Evolutionary conservation across 2,113 vertebrate species (phyloP).

Genomic region (Halcyon malimbica): DNA sequence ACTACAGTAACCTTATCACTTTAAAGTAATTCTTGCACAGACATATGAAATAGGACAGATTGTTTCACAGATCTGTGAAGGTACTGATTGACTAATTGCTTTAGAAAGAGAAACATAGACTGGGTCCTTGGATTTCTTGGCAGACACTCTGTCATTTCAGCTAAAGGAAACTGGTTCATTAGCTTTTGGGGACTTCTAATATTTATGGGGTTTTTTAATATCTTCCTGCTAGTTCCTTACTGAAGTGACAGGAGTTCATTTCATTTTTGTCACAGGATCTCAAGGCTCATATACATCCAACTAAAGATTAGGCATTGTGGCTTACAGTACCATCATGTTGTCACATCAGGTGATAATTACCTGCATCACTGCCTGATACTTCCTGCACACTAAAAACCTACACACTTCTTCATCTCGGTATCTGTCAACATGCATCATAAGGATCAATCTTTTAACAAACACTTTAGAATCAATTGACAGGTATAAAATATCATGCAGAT

Average conservation of each 20-base stretch:
- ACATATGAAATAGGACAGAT: neutral
- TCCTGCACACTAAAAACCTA: neutral
- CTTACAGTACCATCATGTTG: neutral
- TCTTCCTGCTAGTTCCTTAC: neutral
- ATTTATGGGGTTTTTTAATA: neutral
- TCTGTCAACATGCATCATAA: neutral
- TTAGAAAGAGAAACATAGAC: neutral
- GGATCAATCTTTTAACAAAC: neutral
- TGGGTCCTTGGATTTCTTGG: conserved; percentile 8
- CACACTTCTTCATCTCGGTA: neutral
- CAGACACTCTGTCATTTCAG: conserved; percentile 34
- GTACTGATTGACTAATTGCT: conserved; percentile 49
- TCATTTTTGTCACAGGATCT: conserved; percentile 5
- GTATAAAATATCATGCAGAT: neutral
- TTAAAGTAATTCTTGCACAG: conserved; percentile 1
- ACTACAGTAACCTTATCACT: conserved; percentile 1
- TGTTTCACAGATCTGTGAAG: conserved; percentile 24
- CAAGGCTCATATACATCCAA: neutral
- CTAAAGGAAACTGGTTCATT: neutral
- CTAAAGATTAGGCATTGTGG: neutral
- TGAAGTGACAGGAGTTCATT: conserved; percentile 3
- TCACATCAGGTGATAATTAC: neutral
- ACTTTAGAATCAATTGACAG: neutral
- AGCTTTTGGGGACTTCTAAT: neutral
- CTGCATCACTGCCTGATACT: neutral